Evolutionary conservation across 2,113 vertebrate genomes (phyloP), one percentile per base, ranked within the genome.

Genomic region (Cnemophilus loriae): DNA sequence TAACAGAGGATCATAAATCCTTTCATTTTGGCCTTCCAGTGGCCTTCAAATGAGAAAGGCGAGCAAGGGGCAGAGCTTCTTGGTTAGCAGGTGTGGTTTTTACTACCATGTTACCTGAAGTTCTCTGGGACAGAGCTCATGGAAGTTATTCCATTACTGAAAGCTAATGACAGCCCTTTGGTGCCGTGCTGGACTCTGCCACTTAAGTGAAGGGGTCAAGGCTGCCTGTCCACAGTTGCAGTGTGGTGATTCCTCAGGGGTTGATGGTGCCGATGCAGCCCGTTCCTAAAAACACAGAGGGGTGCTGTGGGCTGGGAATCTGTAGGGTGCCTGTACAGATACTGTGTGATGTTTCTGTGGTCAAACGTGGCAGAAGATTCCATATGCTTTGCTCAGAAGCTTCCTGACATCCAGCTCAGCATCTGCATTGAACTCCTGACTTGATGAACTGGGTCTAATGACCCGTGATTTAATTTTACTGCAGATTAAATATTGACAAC

Each of bases 401-500:
- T 89, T 80, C 28, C 37, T 69, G 42, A 59, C 20, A 76, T 65
- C 37, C 33, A 39, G 27, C 39, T 69, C 46, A 65, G 41, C 50
- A 61, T 69, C 46, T 61, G 28, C 42, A 49, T 33, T 95, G 78
- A 91, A 83, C 49, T 79, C 14, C 71, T 75, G 30, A 86, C 68
- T 84, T 3, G 1, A 87, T 83, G 41, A 78, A 89, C 69, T 84
- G 32, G 16, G 8, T 77, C 32, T 91, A 76, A 75, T 60, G 70
- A 82, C 44, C 59, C 20, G 14, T 84, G 82, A 91, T 93, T 92
- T 83, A 73, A 95, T 95, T 97, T 92, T 83, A 90, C 59, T 96
- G 87, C 63, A 80, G 90, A 96, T 94, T 91, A 83, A 96, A 80
- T 95, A 93, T 80, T 91, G 93, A 83, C 78, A 83, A 16, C 46